phyloP scores from a whole-genome alignment of 2,888 invertebrate species.

The Hirtodrosophila histrioides region DNA sequence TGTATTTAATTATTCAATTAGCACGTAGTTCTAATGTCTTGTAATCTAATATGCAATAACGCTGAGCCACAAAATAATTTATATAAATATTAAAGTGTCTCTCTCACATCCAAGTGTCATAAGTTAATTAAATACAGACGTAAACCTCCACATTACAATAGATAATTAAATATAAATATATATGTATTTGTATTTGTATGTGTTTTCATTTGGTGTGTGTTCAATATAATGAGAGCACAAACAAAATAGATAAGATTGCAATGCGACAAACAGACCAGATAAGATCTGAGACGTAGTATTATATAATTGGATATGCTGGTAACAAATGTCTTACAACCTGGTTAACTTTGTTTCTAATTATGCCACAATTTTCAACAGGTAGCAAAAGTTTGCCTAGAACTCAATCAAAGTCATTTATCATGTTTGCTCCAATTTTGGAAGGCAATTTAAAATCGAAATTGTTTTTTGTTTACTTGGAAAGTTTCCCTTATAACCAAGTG shows the following conservation, averaged over 20 bases:
- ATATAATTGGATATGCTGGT: constrained; percentile 4
- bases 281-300: constrained; percentile 3
- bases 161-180: constrained; percentile 38
- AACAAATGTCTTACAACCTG: constrained; percentile 4
- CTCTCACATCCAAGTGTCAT: constrained; percentile 49
- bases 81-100: constrained; percentile 21
- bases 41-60: constrained; percentile 49
- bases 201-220: constrained; percentile 17
- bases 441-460: no score
- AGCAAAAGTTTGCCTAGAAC: no score
- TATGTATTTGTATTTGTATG: no score
- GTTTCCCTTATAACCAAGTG: no score
- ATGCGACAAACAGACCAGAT: constrained; percentile 16
- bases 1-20: constrained; percentile 54
- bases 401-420: not conserved
- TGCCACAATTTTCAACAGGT: not conserved
- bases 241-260: constrained; percentile 42
- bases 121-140: constrained; percentile 33
- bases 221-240: constrained; percentile 13
- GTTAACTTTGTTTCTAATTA: constrained; percentile 27
- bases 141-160: constrained; percentile 35
- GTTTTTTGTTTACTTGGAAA: no score
- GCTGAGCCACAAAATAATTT: not conserved
- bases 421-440: constrained; percentile 8
- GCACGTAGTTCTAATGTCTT: constrained; percentile 43